Conservation (phyloP, 2,113 vertebrate genomes). For the Ochotona curzoniae region DNA sequence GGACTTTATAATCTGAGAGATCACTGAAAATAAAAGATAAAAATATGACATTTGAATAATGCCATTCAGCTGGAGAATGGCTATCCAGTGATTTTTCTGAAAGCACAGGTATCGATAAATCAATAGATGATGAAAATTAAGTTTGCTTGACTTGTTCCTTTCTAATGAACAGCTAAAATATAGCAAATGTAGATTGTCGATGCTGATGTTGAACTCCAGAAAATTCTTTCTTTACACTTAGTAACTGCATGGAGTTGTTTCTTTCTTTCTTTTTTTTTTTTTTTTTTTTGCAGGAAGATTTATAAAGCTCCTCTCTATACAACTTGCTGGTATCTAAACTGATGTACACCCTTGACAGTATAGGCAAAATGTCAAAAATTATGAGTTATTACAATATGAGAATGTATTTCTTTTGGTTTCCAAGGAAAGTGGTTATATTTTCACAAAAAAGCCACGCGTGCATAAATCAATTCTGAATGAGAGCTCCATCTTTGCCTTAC, state of each 20-base stretch:
- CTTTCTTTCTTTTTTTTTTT: no score
- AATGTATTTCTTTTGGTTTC: constrained; percentile 63
- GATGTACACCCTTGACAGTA: constrained; percentile 45
- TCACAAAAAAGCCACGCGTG: constrained; percentile 53
- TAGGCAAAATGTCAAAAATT: constrained; percentile 70
- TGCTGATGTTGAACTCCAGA: constrained; percentile 48
- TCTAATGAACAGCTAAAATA: constrained; percentile 59
- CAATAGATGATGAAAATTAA: constrained; percentile 76
- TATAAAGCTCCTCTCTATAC: constrained; percentile 70
- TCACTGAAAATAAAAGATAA: constrained; percentile 68
- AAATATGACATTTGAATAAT: constrained; percentile 79
- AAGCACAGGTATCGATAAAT: constrained; percentile 79
- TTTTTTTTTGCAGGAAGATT: constrained; percentile 69
- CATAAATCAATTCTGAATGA: constrained; percentile 51
- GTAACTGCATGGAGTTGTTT: constrained; percentile 66
- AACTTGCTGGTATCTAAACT: constrained; percentile 61
- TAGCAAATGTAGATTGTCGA: constrained; percentile 28
- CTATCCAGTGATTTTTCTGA: constrained; percentile 75
- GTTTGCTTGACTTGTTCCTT: constrained; percentile 60
- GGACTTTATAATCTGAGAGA: constrained; percentile 69
- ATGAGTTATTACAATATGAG: constrained; percentile 44
- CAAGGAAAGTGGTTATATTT: constrained; percentile 57
- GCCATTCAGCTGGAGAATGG: constrained; percentile 73
- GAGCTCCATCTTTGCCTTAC: constrained; percentile 64
- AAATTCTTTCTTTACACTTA: constrained; percentile 62